phyloP scores from a whole-genome alignment of 2,888 invertebrate species.

The Ethmia dodecea region DNA sequence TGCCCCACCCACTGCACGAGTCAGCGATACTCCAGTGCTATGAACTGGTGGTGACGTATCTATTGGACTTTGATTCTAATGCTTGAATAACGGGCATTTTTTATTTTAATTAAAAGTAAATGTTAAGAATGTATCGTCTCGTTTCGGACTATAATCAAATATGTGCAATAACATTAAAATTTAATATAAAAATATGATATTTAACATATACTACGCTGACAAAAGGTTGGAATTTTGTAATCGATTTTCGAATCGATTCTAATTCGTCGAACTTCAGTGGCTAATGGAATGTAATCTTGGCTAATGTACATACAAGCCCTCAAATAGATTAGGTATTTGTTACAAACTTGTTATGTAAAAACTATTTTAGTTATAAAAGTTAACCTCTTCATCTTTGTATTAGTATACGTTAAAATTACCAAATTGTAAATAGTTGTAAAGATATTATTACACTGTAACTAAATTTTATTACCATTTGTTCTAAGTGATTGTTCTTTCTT shows the following conservation, averaged over 20 bases:
- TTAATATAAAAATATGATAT: conserved; percentile 41
- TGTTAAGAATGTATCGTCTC: conserved; percentile 37
- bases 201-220: conserved; percentile 39
- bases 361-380: conserved; percentile 44
- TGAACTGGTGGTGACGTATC: conserved; percentile 31
- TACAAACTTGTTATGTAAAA: conserved; percentile 67
- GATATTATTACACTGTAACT: conserved; percentile 71
- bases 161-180: conserved; percentile 59
- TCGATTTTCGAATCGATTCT: background rate
- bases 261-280: conserved; percentile 18
- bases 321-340: conserved; percentile 50
- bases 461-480: conserved; percentile 76
- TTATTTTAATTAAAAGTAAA: conserved; percentile 29
- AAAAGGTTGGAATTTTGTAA: background rate
- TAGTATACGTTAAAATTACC: conserved; percentile 74
- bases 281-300: conserved; percentile 1
- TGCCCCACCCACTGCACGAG: conserved; percentile 55
- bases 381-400: conserved; percentile 61
- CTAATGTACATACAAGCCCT: conserved; percentile 51
- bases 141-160: conserved; percentile 40
- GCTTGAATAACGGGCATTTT: conserved; percentile 37
- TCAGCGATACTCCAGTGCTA: conserved; percentile 81
- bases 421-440: conserved; percentile 76
- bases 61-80: conserved; percentile 17
- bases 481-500: conserved; percentile 72